Percentiles rank a stretch among this genome's conserved stretches.
These are phyloP conservation scores for Actinia equina DNA, from an alignment of 64 coral and sea anemone genomes.

Conservation along the genomic window DNA sequence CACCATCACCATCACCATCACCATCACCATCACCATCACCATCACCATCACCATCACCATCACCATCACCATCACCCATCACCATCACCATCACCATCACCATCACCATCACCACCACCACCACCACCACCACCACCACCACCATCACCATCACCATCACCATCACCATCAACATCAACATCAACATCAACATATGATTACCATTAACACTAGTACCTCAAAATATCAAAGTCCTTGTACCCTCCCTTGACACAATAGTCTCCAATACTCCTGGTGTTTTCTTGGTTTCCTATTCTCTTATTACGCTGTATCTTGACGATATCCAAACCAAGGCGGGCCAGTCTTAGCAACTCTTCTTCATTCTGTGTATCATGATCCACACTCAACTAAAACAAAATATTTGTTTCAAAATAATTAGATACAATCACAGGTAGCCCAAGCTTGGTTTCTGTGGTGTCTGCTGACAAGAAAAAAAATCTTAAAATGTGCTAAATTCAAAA, in stretches of 20 bases:
- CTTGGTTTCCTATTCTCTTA: conserved; percentile 84
- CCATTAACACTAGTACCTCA: conserved; percentile 37
- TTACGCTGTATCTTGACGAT: conserved; percentile 73
- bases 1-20: too few relatives aligned
- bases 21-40: too few relatives aligned
- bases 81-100: too few relatives aligned
- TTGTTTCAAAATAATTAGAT: not conserved
- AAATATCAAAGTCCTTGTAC: conserved; percentile 99
- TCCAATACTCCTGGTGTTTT: conserved; percentile 94
- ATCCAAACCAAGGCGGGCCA: conserved; percentile 81
- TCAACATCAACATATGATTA: not conserved
- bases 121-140: too few relatives aligned
- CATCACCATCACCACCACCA: too few relatives aligned
- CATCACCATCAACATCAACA: not conserved
- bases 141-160: not conserved
- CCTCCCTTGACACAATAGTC: conserved; percentile 97
- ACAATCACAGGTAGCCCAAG: not conserved
- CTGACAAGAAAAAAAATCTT: too few relatives aligned
- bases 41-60: too few relatives aligned
- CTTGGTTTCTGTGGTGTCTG: too few relatives aligned
- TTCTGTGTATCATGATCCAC: conserved; percentile 86
- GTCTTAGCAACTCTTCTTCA: conserved; percentile 65
- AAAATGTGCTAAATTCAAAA: too few relatives aligned
- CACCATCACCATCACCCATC: too few relatives aligned
- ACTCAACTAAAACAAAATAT: conserved; percentile 63